These are phyloP conservation scores for Rhadina sibilatrix DNA, from an alignment of 2,113 vertebrate genomes.

Conservation along the genomic window DNA sequence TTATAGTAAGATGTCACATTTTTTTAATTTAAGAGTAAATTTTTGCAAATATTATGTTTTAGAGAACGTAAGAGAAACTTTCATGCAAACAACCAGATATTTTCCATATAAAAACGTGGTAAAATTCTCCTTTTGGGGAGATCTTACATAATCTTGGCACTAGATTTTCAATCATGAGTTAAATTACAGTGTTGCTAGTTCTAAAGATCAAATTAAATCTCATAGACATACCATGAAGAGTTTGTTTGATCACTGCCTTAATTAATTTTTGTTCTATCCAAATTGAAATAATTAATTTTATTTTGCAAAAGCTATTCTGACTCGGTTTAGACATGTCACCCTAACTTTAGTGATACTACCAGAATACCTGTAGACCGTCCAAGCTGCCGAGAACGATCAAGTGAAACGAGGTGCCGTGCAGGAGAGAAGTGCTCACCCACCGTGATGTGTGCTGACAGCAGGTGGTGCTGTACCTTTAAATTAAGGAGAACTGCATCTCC, in stretches of 20 bases:
- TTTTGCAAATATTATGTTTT: background rate
- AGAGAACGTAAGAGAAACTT: background rate
- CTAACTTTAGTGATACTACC: background rate
- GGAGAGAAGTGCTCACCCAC: background rate
- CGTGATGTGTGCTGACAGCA: background rate
- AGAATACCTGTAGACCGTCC: too few relatives aligned
- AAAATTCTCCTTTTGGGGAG: background rate
- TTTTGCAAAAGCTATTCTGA: background rate
- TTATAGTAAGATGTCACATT: background rate
- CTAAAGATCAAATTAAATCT: background rate
- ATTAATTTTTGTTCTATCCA: background rate
- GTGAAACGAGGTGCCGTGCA: rapidly evolving
- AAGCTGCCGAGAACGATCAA: background rate
- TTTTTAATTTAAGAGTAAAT: background rate
- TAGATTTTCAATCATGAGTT: background rate
- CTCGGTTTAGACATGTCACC: background rate
- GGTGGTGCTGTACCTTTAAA: slow-evolving; percentile 34
- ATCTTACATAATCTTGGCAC: background rate
- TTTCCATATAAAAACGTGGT: background rate
- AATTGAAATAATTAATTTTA: background rate
- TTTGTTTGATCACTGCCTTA: background rate
- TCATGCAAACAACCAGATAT: background rate
- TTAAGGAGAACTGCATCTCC: background rate
- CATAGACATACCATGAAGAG: background rate
- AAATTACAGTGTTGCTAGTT: background rate